Evolutionary conservation across 1,140 invertebrate genomes (phyloP).

Genomic region (Apis laboriosa): DNA sequence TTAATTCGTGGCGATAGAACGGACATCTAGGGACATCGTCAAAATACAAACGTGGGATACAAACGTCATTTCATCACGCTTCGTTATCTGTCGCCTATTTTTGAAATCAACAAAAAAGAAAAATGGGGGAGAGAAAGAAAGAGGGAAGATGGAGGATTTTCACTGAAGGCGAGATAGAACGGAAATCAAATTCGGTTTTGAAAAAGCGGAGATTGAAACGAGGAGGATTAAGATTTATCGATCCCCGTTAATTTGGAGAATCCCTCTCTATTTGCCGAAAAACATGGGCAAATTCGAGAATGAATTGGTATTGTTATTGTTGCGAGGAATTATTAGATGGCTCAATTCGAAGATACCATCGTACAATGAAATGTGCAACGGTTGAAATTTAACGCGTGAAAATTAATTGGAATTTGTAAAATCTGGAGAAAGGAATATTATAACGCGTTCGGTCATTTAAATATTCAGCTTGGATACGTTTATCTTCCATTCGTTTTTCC

Average conservation of each 20-base stretch:
- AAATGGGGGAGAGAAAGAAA: not conserved
- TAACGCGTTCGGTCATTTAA: too few relatives aligned
- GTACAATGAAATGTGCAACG: too few relatives aligned
- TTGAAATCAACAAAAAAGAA: not conserved
- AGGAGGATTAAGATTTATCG: not conserved
- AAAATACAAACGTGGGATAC: not conserved
- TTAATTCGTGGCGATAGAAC: constrained; percentile 70
- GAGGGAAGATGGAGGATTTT: not conserved
- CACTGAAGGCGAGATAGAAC: not conserved
- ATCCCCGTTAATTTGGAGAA: not conserved
- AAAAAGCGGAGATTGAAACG: not conserved
- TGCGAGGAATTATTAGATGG: not conserved
- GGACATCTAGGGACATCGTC: not conserved
- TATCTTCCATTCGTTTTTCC: not conserved
- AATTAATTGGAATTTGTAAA: not conserved
- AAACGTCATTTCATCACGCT: constrained; percentile 13
- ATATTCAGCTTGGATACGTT: not conserved
- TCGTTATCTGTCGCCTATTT: constrained; percentile 18
- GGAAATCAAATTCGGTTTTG: not conserved
- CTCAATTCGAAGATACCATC: not conserved
- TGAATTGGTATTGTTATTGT: not conserved
- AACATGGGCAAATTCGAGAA: fast-evolving
- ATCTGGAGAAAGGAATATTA: too few relatives aligned
- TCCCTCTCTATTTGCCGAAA: not conserved
- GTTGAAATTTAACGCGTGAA: not conserved